Evolutionary conservation across 2,113 vertebrate genomes (phyloP).

Genomic region (Cygnus atratus): DNA sequence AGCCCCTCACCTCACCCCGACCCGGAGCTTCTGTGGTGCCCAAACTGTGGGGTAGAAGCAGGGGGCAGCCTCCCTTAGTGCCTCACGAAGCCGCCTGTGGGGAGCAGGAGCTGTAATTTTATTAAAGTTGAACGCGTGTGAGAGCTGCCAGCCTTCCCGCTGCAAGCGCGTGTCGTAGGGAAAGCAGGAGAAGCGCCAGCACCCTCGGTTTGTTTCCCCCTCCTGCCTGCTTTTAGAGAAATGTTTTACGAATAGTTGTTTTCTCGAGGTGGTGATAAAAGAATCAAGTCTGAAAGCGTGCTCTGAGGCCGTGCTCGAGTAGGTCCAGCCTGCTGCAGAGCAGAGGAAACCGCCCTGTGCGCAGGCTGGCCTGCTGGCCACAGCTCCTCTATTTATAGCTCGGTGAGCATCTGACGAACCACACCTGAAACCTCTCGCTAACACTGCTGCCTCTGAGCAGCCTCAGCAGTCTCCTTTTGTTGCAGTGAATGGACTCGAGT

Average conservation of each 20-base stretch:
- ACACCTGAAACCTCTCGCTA: background rate
- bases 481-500: background rate
- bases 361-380: background rate
- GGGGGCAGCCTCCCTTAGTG: accelerated
- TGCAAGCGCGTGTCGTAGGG: background rate
- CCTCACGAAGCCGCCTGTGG: background rate
- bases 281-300: background rate
- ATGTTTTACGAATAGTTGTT: background rate
- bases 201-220: background rate
- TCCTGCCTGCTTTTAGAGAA: background rate
- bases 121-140: background rate
- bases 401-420: background rate
- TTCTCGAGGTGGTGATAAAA: background rate
- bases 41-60: no score
- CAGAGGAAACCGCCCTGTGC: background rate
- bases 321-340: background rate
- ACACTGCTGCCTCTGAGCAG: background rate
- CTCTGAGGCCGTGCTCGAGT: background rate
- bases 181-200: background rate
- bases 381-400: constrained; percentile 22
- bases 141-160: background rate
- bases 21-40: no score
- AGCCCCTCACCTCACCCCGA: no score
- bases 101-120: background rate
- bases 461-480: background rate